Evolutionary conservation across 2,888 invertebrate genomes (phyloP).

Genomic region (Drosophila formosana): DNA sequence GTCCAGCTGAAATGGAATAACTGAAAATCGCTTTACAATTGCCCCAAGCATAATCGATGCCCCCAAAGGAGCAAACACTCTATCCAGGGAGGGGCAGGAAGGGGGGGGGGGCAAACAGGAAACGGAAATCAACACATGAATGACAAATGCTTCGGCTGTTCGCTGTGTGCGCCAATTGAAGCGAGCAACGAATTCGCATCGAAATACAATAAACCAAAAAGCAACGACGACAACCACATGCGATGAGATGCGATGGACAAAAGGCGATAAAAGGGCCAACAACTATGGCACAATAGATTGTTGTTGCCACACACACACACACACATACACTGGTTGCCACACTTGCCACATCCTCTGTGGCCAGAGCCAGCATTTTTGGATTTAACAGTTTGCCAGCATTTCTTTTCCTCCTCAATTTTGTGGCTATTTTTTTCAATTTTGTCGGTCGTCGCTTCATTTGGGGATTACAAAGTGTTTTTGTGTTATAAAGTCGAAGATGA

Average conservation of each 20-base stretch:
- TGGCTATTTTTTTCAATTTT: conserved; percentile 17
- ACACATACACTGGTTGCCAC: conserved; percentile 14
- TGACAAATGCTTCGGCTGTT: conserved; percentile 79
- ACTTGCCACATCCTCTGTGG: conserved; percentile 32
- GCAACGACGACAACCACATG: conserved; percentile 3
- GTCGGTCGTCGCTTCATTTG: conserved; percentile 73
- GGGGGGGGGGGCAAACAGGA: conserved; percentile 46
- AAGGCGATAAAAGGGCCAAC: conserved; percentile 66
- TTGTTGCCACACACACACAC: too few relatives aligned
- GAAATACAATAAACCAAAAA: conserved; percentile 46
- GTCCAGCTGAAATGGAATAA: conserved; percentile 63
- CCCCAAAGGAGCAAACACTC: conserved; percentile 85
- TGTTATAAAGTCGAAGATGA: conserved; percentile 81
- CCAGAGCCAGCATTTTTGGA: conserved; percentile 32
- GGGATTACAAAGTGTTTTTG: conserved; percentile 81
- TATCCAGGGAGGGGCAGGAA: conserved; percentile 22
- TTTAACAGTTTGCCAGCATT: conserved; percentile 35
- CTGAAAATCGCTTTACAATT: conserved; percentile 85
- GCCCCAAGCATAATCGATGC: conserved; percentile 84
- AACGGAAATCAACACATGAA: conserved; percentile 84
- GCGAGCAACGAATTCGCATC: conserved; percentile 49
- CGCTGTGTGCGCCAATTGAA: conserved; percentile 55
- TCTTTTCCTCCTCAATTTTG: conserved; percentile 5
- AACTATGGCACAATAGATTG: conserved; percentile 68
- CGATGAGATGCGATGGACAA: conserved; percentile 27